Evolutionary conservation across 2,797 vertebrate species (phyloP).

Genomic region (Tragopan temminckii): DNA sequence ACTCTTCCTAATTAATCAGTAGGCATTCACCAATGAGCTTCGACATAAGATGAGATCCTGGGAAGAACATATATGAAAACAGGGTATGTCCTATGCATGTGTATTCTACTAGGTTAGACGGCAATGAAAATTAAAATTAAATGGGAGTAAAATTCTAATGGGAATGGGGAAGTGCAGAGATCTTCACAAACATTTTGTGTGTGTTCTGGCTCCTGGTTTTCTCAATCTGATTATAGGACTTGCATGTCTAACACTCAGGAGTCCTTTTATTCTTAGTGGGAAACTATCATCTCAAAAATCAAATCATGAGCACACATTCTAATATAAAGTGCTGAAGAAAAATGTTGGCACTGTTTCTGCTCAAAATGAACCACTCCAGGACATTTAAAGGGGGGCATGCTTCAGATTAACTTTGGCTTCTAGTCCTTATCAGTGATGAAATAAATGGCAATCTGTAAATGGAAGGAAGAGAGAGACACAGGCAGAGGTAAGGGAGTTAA

Average conservation of each 20-base stretch:
- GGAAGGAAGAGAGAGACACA: background rate
- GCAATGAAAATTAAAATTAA: background rate
- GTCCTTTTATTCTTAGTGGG: background rate
- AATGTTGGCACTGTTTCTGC: background rate
- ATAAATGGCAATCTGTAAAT: constrained; percentile 11
- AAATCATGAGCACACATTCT: background rate
- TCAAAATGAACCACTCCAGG: constrained; percentile 12
- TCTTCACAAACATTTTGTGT: background rate
- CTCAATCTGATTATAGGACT: background rate
- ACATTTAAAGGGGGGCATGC: background rate
- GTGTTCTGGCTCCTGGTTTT: background rate
- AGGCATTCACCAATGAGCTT: background rate
- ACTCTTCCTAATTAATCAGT: background rate
- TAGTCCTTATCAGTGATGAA: background rate
- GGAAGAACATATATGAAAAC: background rate
- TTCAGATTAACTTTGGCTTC: background rate
- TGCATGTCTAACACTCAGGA: background rate
- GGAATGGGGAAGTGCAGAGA: background rate
- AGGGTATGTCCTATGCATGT: background rate
- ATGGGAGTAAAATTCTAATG: background rate
- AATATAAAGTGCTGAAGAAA: background rate
- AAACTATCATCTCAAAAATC: background rate
- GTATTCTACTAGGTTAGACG: background rate
- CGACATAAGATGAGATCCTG: background rate
- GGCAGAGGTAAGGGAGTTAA: background rate